phyloP scores from a whole-genome alignment of 1,140 invertebrate genomes.

The Atta texana region DNA sequence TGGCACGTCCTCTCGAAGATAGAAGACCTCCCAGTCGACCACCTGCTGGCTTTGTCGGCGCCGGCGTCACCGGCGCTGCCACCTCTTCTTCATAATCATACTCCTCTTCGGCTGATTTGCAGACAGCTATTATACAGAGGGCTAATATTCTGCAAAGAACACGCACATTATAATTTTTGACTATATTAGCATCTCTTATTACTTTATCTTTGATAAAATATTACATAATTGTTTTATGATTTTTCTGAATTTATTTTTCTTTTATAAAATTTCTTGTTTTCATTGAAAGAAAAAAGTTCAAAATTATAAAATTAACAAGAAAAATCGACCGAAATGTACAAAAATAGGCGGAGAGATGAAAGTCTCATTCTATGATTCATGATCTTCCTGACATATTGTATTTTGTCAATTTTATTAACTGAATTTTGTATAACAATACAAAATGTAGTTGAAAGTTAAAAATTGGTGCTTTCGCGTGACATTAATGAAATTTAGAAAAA shows the following conservation, averaged over 20 bases:
- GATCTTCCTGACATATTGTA: too few relatives aligned
- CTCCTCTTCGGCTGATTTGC: conserved; percentile 77
- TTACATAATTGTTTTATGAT: background rate
- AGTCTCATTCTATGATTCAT: too few relatives aligned
- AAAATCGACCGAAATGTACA: too few relatives aligned
- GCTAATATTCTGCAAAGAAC: conserved; percentile 76
- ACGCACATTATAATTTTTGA: background rate
- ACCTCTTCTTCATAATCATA: conserved; percentile 80
- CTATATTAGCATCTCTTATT: background rate
- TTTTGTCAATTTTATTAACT: too few relatives aligned
- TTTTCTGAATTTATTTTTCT: background rate
- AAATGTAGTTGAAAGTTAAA: too few relatives aligned
- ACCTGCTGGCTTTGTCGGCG: conserved; percentile 61
- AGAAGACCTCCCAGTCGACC: conserved; percentile 77
- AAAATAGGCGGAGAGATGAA: too few relatives aligned
- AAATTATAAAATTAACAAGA: background rate
- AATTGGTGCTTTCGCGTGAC: too few relatives aligned
- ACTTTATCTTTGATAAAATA: background rate
- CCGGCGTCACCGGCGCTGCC: conserved; percentile 74
- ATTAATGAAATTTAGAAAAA: too few relatives aligned
- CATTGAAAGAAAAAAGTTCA: background rate
- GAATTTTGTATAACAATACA: too few relatives aligned
- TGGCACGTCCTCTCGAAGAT: conserved; percentile 74
- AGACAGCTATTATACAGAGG: conserved; percentile 74
- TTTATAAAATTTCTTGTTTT: background rate